Evolutionary conservation across 2,797 vertebrate genomes (phyloP), one percentile per base, ranked within the genome.

Genomic region (Pipistrellus nathusii): DNA sequence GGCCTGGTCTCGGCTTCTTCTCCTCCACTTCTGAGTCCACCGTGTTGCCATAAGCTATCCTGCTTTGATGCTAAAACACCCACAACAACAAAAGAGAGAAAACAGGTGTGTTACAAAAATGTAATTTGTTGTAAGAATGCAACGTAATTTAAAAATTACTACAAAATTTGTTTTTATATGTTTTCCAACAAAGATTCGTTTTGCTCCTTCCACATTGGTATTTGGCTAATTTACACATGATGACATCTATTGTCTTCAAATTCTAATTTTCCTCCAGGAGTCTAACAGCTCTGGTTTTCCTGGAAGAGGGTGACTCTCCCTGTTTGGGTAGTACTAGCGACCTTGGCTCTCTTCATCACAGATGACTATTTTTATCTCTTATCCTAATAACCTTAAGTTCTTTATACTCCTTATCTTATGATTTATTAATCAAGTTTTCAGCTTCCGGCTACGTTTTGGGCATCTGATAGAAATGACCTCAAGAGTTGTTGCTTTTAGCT

Each of bases 391-490:
- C 0, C 68, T 27, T 81, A 95, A 48, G 7, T 23, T 84, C 21
- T 57, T 81, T 66, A 35, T 41, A 66, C 2, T 48, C 32, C 32
- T 90, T 92, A 83, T 80, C 64, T 90, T 88, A 46, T 92, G 46
- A 72, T 94, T 78, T n/a, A 73, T 90, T 48, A 25, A 78, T 13
- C 12, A 75, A 27, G 2, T 57, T 95, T 90, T 90, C 48, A 89
- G n/a, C 41, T 87, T 90, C 53, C 81, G 27, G 41, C n/a, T 91
- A 94, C 12, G 48, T 84, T 92, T 57, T 88, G 46, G 46, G 25
- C n/a, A 95, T 91, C 86, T 86, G 71, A 95, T 84, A 94, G 94
- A 95, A 84, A 57, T 80, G 6, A 71, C 21, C 59, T 94, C 30
- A 62, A n/a, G 69, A 25, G 3, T 41, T 71, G 4, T 17, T 76